These are phyloP conservation scores for Dolichomitus sp. DNA, from an alignment of 2,888 invertebrate genomes.

Conservation along the genomic window DNA sequence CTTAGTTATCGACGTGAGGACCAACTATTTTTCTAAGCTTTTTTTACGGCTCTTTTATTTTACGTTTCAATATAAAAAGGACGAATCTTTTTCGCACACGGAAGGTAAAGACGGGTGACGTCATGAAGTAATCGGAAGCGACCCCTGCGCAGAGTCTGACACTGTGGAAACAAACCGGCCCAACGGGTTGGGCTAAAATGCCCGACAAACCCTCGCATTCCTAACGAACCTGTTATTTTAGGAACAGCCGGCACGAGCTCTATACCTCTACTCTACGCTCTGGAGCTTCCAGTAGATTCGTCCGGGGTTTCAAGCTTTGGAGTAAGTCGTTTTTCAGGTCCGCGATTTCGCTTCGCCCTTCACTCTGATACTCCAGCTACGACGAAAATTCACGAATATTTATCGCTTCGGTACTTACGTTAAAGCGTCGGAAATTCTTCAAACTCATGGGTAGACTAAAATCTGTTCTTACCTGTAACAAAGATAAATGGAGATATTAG, in stretches of 20 bases:
- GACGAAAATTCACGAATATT: conserved; percentile 51
- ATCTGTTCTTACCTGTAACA: conserved; percentile 70
- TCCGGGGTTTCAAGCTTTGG: conserved; percentile 18
- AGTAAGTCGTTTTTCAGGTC: conserved; percentile 43
- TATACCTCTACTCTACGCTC: conserved; percentile 33
- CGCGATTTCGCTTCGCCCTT: conserved; percentile 32
- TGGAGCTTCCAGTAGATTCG: conserved; percentile 49
- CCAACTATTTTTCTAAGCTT: conserved; percentile 22
- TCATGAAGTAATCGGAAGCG: conserved; percentile 60
- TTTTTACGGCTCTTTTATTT: neutral
- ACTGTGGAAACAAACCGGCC: conserved; percentile 68
- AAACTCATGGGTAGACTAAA: conserved; percentile 15
- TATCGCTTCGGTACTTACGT: conserved; percentile 63
- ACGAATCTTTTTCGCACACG: neutral
- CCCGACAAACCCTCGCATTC: conserved; percentile 70
- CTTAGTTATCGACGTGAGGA: conserved; percentile 6
- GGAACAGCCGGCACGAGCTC: conserved; percentile 61
- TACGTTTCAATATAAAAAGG: neutral
- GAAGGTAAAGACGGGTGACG: conserved; percentile 36
- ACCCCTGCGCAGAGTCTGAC: conserved; percentile 43
- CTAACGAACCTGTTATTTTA: conserved; percentile 73
- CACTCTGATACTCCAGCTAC: conserved; percentile 3
- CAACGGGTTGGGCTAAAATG: conserved; percentile 63
- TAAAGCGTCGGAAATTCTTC: conserved; percentile 41
- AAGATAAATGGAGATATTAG: conserved; percentile 52